These are phyloP conservation scores for Alethe diademata DNA, from an alignment of 2,113 vertebrate genomes.

Conservation along the genomic window DNA sequence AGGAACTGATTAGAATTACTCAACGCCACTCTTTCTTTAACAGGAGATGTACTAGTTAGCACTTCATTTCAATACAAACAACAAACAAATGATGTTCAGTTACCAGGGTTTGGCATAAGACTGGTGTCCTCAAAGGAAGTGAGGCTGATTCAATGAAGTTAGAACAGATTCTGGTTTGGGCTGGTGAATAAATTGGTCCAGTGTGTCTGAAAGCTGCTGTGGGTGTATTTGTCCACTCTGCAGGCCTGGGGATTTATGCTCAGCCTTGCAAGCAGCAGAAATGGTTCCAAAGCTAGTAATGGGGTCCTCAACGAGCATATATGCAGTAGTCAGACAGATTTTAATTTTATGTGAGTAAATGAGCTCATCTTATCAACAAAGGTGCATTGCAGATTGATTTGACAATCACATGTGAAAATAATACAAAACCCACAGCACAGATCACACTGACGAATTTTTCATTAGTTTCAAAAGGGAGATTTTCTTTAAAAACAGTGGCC, in stretches of 20 bases:
- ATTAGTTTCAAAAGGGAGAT: background rate
- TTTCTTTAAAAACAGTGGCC: background rate
- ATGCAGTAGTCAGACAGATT: background rate
- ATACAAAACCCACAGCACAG: background rate
- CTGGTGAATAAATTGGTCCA: background rate
- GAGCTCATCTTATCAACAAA: background rate
- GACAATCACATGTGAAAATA: background rate
- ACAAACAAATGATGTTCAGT: slow-evolving; percentile 35
- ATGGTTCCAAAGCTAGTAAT: background rate
- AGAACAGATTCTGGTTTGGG: background rate
- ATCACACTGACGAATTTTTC: background rate
- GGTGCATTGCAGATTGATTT: background rate
- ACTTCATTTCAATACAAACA: slow-evolving; percentile 31
- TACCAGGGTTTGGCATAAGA: background rate
- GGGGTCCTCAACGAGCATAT: background rate
- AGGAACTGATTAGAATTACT: slow-evolving; percentile 41
- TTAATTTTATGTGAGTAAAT: background rate
- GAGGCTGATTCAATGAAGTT: background rate
- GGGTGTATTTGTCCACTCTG: background rate
- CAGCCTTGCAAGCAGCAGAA: background rate
- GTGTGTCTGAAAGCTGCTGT: background rate
- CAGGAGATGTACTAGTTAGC: slow-evolving; percentile 47
- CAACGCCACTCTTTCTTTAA: slow-evolving; percentile 7
- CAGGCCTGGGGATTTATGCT: background rate
- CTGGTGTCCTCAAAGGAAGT: slow-evolving; percentile 1